These are phyloP conservation scores for Drosophila demipolita DNA, from an alignment of 2,888 invertebrate species.

Conservation along the genomic window DNA sequence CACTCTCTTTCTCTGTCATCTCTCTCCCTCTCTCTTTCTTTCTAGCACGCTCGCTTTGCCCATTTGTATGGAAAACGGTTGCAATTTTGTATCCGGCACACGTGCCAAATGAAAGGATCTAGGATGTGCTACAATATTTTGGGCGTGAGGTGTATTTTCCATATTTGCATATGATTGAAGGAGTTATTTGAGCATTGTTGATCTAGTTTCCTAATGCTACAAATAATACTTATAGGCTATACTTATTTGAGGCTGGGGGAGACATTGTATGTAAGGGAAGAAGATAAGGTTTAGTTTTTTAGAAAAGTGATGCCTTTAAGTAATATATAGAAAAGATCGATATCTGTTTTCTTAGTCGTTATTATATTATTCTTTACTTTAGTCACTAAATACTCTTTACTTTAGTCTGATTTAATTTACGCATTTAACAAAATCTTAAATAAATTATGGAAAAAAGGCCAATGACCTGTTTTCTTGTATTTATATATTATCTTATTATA, in stretches of 20 bases:
- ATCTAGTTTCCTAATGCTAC: background rate
- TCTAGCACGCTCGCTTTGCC: slow-evolving; percentile 28
- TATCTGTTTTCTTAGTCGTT: no score
- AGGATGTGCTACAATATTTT: slow-evolving; percentile 16
- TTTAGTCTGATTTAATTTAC: background rate
- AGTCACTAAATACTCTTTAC: no score
- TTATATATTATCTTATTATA: background rate
- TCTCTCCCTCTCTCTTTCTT: slow-evolving; percentile 1
- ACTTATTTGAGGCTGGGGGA: background rate
- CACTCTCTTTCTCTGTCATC: background rate
- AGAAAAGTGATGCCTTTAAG: background rate
- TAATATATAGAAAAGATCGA: no score
- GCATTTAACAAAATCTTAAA: background rate
- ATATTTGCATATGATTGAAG: slow-evolving; percentile 46
- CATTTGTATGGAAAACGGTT: slow-evolving; percentile 38
- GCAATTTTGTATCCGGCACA: slow-evolving; percentile 74
- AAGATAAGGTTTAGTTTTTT: background rate
- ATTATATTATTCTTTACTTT: background rate
- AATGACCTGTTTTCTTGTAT: background rate
- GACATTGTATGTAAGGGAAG: background rate
- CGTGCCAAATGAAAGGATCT: slow-evolving; percentile 68
- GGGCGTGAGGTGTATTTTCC: slow-evolving; percentile 58
- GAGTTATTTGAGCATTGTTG: slow-evolving; percentile 19
- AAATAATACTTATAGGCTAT: background rate
- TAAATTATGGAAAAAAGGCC: background rate